Percentiles rank a stretch among this genome's conserved stretches.
phyloP scores from a whole-genome alignment of 2,797 vertebrate genomes.

The Bovichtus variegatus region DNA sequence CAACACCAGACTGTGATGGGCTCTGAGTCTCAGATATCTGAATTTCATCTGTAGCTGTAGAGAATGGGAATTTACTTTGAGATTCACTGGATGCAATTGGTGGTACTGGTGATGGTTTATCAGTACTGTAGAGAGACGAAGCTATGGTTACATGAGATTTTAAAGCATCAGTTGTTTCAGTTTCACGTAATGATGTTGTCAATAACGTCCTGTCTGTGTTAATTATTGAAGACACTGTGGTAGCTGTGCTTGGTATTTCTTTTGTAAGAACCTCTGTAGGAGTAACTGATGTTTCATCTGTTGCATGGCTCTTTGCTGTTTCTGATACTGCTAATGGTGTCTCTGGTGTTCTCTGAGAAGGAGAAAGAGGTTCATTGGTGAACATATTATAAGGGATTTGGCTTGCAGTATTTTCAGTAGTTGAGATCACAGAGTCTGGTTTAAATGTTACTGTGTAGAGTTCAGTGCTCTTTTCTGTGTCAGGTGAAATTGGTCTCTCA shows the following conservation, averaged over 20 bases:
- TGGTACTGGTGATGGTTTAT: slow-evolving; percentile 15
- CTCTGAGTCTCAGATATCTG: slow-evolving; percentile 44
- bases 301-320: neutral
- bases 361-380: neutral
- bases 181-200: slow-evolving; percentile 10
- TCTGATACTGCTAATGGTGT: neutral
- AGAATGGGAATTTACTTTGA: slow-evolving; percentile 28
- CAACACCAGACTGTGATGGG: slow-evolving; percentile 35
- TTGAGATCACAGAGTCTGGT: neutral
- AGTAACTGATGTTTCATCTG: neutral
- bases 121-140: slow-evolving; percentile 34
- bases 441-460: no score
- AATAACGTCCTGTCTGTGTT: slow-evolving; percentile 5
- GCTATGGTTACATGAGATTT: neutral
- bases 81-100: slow-evolving; percentile 20
- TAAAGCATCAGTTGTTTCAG: neutral
- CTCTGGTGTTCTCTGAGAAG: neutral
- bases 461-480: neutral
- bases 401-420: neutral
- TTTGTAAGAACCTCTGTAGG: neutral
- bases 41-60: slow-evolving; percentile 49
- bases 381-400: neutral
- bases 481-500: neutral
- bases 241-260: neutral
- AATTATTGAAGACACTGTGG: neutral